Conservation (phyloP, 2,113 vertebrate species). For the Machaerirhynchus nigripectus region DNA sequence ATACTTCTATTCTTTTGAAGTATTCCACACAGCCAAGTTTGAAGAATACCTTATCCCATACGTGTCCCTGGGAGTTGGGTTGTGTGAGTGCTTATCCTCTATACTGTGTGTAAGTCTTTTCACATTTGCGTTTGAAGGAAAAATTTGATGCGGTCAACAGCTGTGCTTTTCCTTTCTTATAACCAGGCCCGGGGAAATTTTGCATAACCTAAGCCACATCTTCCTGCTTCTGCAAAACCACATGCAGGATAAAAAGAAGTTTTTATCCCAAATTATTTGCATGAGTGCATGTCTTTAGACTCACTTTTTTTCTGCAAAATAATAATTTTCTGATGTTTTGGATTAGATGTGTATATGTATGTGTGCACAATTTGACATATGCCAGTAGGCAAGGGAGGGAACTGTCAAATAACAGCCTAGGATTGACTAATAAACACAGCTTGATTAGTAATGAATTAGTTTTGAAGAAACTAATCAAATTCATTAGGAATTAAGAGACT, state of each 20-base stretch:
- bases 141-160: not conserved
- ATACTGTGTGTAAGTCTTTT: constrained; percentile 61
- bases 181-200: not conserved
- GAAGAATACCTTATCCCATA: constrained; percentile 75
- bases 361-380: not conserved
- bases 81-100: constrained; percentile 78
- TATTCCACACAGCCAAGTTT: constrained; percentile 80
- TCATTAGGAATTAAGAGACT: not conserved
- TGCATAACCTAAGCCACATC: not conserved
- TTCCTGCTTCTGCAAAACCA: not conserved
- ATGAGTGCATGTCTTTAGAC: not conserved
- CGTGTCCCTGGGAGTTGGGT: constrained; percentile 75
- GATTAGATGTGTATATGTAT: not conserved
- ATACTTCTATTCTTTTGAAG: constrained; percentile 86
- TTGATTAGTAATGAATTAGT: not conserved
- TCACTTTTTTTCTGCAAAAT: not conserved
- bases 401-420: not conserved
- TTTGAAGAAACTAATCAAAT: not conserved
- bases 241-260: not conserved
- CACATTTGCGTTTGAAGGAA: not conserved
- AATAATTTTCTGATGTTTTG: not conserved
- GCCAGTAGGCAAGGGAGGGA: not conserved
- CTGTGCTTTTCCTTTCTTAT: not conserved
- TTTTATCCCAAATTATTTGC: not conserved
- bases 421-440: not conserved